Base-by-base conservation (phyloP, 2,888 invertebrate genomes). In the Gryllus longicercus region DNA sequence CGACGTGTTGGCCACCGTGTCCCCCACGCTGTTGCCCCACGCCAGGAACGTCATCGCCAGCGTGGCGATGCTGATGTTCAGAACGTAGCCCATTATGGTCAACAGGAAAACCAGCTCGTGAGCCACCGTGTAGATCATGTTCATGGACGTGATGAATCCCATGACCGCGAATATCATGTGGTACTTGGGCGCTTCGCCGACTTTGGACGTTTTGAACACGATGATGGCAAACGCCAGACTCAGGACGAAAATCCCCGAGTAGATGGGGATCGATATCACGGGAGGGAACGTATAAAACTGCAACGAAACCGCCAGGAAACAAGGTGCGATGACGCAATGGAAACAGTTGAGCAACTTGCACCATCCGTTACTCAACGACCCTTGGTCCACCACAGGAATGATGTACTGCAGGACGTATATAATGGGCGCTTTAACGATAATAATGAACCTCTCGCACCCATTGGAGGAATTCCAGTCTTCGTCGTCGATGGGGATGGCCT, bases 1-100 rank as follows among this genome's bases (percentile, higher is more conserved):
- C 10, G 90, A 86, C 1, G 90, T 85, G 85, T 92, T 90, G 1
- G 92, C 88, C 82, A 75, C 16, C 84, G 85, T 83, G 87, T 87
- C 87, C 82, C 90, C 90, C 50, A 92, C 86, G 83, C 90, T 90
- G 86, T 92, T 91, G 25, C 92, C 92, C 92, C 92, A 92, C 0
- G 92, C 91, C 50, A 93, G 86, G 21, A 92, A 86, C 1, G 92
- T 92, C 81, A 92, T 87, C 11, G 92, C 92, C 51, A 93, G 86
- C 84, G 92, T 90, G 14, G 91, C 89, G 83, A 90, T 88, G 82
- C 90, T 90, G 78, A 91, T 87, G 79, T 88, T 86, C 79, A 90
- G 88, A n/a, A 90, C 88, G 77, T 90, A 87, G 74, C 92, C 92
- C 81, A 92, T 85, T 79, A 90, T 88, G 85, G 89, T 86, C 63